Percentiles rank a stretch among this genome's conserved stretches.
phyloP scores from a whole-genome alignment of 2,113 vertebrate species.

The Pimephales promelas region DNA sequence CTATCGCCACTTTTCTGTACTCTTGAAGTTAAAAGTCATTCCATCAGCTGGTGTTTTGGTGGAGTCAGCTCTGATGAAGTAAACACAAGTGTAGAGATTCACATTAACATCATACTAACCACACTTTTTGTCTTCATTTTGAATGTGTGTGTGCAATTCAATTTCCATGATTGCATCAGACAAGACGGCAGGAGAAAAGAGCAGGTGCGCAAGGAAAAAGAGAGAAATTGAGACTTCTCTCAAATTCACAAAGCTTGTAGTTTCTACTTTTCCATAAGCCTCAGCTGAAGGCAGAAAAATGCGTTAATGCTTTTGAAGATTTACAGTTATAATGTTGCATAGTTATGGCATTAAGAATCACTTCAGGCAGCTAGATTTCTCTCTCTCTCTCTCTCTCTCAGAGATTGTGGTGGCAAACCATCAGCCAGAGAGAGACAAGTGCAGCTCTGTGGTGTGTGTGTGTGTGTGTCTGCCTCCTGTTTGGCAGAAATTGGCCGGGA shows the following conservation, averaged over 20 bases:
- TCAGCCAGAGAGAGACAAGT: slow-evolving; percentile 80
- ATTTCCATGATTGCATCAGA: background rate
- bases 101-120: background rate
- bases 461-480: slow-evolving; percentile 61
- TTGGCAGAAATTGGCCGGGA: slow-evolving; percentile 81
- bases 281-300: slow-evolving; percentile 7
- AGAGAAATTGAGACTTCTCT: background rate
- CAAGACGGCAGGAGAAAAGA: background rate
- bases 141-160: background rate
- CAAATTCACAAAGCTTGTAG: background rate
- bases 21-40: background rate
- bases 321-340: slow-evolving; percentile 18
- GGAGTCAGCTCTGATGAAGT: background rate
- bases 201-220: slow-evolving; percentile 22
- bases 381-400: slow-evolving; percentile 13
- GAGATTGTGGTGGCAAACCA: slow-evolving; percentile 66
- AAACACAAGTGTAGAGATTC: background rate
- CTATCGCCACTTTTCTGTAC: background rate
- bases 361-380: slow-evolving; percentile 45
- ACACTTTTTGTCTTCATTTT: background rate
- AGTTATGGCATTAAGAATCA: slow-evolving; percentile 16
- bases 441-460: slow-evolving; percentile 60
- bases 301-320: background rate
- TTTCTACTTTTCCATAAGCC: slow-evolving; percentile 26
- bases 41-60: background rate